These are phyloP conservation scores for Eristalis arbustorum DNA, from an alignment of 2,888 invertebrate species.

Conservation along the genomic window DNA sequence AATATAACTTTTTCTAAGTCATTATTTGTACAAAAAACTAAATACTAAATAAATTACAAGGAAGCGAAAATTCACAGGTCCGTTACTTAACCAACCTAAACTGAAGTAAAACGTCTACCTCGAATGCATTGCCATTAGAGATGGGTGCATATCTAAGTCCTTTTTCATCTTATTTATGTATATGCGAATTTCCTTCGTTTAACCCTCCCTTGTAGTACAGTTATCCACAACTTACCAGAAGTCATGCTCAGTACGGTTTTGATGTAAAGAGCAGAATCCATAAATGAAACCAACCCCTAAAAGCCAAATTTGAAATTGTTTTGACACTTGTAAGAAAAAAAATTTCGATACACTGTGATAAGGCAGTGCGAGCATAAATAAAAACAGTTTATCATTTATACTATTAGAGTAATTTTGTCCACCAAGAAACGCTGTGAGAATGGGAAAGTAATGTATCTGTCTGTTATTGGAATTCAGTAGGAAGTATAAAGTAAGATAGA, in stretches of 20 bases:
- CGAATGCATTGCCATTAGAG: constrained; percentile 30
- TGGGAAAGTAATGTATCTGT: too few relatives aligned
- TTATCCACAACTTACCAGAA: not conserved
- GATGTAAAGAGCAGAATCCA: constrained; percentile 47
- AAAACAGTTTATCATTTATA: not conserved
- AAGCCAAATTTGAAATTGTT: not conserved
- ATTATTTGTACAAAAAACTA: constrained; percentile 3
- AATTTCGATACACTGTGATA: constrained; percentile 15
- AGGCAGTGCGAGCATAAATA: constrained; percentile 11
- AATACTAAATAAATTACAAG: constrained; percentile 25
- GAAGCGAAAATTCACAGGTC: constrained; percentile 36
- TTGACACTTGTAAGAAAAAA: constrained; percentile 25
- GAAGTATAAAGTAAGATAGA: too few relatives aligned
- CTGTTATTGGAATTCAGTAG: too few relatives aligned
- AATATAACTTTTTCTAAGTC: not conserved
- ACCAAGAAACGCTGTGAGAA: too few relatives aligned
- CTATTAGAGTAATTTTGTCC: too few relatives aligned
- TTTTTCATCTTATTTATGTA: constrained; percentile 51
- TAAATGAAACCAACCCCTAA: constrained; percentile 50
- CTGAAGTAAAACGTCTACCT: constrained; percentile 52
- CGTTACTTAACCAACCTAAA: constrained; percentile 68
- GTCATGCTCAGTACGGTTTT: constrained; percentile 54
- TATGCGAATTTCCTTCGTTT: constrained; percentile 42
- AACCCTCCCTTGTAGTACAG: constrained; percentile 1
- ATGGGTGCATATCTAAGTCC: constrained; percentile 60